phyloP scores from a whole-genome alignment of 1,140 invertebrate genomes.

The Philotrypesis tridentata region DNA sequence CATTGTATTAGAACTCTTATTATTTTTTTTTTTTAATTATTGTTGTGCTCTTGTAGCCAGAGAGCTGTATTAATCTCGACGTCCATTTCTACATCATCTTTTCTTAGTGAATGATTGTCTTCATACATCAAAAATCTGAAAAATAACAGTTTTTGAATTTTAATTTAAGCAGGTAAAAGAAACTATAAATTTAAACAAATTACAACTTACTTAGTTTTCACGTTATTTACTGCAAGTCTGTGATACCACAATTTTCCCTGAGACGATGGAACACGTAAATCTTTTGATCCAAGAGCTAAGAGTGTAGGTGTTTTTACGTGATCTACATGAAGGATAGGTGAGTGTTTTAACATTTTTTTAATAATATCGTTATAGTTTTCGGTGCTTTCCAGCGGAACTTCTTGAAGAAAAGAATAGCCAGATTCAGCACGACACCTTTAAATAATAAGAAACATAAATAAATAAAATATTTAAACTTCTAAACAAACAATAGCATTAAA shows the following conservation, averaged over 20 bases:
- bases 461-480: no score
- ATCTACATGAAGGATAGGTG: slow-evolving; percentile 79
- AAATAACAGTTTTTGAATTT: neutral
- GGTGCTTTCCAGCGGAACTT: slow-evolving; percentile 43
- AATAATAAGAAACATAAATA: slow-evolving; percentile 34
- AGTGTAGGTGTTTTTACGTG: slow-evolving; percentile 86
- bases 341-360: slow-evolving; percentile 77
- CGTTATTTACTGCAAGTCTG: slow-evolving; percentile 77
- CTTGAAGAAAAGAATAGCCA: slow-evolving; percentile 50
- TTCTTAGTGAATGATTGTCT: slow-evolving; percentile 82
- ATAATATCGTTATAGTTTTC: slow-evolving; percentile 73
- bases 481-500: no score
- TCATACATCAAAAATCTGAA: slow-evolving; percentile 81
- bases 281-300: slow-evolving; percentile 86
- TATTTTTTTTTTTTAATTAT: neutral
- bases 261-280: slow-evolving; percentile 86
- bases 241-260: slow-evolving; percentile 84
- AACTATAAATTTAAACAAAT: slow-evolving; percentile 2
- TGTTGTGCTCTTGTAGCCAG: slow-evolving; percentile 77
- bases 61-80: slow-evolving; percentile 79
- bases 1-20: neutral
- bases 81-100: slow-evolving; percentile 79
- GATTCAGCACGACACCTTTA: slow-evolving; percentile 64
- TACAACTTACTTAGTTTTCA: slow-evolving; percentile 76
- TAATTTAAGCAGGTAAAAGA: slow-evolving; percentile 32